Conservation (phyloP, 2,797 vertebrate genomes). For the Hoplostethus mediterraneus region DNA sequence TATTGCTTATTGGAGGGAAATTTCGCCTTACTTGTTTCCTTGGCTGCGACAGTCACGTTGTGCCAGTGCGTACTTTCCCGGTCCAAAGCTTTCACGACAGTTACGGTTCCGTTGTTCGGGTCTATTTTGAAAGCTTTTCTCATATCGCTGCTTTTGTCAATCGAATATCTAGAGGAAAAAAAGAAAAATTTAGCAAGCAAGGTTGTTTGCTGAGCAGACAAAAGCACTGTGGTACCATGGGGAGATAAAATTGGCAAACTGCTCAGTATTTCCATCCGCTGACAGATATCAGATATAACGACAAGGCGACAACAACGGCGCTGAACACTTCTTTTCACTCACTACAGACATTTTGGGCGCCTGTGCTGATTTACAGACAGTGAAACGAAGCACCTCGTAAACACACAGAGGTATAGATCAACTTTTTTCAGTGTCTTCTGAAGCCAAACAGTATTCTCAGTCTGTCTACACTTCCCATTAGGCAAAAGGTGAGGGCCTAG, state of each 20-base stretch:
- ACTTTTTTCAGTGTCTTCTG: background rate
- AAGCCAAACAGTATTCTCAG: constrained; percentile 6
- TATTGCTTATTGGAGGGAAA: background rate
- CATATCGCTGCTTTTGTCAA: constrained; percentile 78
- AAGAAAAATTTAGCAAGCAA: constrained; percentile 51
- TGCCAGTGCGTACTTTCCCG: constrained; percentile 90
- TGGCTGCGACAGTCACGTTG: constrained; percentile 91
- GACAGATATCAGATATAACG: constrained; percentile 65
- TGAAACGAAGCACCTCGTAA: background rate
- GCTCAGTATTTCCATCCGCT: constrained; percentile 54
- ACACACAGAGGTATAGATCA: background rate
- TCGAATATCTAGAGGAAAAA: constrained; percentile 87
- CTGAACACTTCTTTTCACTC: constrained; percentile 12
- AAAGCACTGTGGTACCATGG: constrained; percentile 55
- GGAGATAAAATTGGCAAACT: constrained; percentile 73
- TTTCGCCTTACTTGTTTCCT: constrained; percentile 89
- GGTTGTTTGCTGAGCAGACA: constrained; percentile 64
- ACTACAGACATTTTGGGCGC: background rate
- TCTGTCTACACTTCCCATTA: background rate
- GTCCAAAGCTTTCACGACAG: constrained; percentile 86
- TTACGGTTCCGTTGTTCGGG: constrained; percentile 90
- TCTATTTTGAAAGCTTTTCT: constrained; percentile 88
- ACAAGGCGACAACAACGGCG: constrained; percentile 34
- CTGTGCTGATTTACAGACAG: constrained; percentile 12
- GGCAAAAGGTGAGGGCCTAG: background rate